Base-by-base conservation (phyloP, 2,888 invertebrate genomes). In the Phengaris arion region DNA sequence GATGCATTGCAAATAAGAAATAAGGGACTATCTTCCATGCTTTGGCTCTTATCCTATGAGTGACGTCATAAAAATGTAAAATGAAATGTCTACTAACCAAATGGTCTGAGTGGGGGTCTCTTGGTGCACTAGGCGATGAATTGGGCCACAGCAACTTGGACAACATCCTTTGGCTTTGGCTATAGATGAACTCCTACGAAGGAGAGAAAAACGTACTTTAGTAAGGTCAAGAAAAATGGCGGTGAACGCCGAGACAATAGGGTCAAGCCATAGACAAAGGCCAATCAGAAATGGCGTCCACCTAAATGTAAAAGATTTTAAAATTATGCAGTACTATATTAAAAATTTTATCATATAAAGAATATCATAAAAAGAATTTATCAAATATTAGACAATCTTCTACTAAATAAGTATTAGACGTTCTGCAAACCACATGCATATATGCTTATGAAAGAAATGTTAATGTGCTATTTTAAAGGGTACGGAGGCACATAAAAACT, bases 171-270 rank as follows among this genome's bases (percentile, higher is more conserved):
- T 93, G 93, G 81, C 93, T 93, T 93, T 93, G 93, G 92, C 89
- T 93, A 93, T 93, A 93, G 93, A 93, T 93, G 94, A 93, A 92
- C 93, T 93, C 93, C 93, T 93, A 93, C 89, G 89, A 93, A 92
- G 91, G 93, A 91, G 86, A 87, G 92, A 93, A 93, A 93, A 89
- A 91, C 81, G 83, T 85, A 85, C 89, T 93, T 93, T 93, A 93
- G 92, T 92, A 86, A 82, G 82, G 82, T 82, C 83, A 85, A 82
- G 89, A 89, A 88, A 84, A 85, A 83, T 83, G 89, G 88, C 87
- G 82, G 80, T 80, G 82, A 84, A 85, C 81, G 91, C 91, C 90
- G 88, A 80, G 81, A 79, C 57, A 12, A 76, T 73, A 75, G 76
- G 64, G 22, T 51, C 51, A 22, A 72, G 55, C 52, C 70, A 70